phyloP scores from a whole-genome alignment of 2,888 invertebrate genomes.

The Epistrophe eligans region DNA sequence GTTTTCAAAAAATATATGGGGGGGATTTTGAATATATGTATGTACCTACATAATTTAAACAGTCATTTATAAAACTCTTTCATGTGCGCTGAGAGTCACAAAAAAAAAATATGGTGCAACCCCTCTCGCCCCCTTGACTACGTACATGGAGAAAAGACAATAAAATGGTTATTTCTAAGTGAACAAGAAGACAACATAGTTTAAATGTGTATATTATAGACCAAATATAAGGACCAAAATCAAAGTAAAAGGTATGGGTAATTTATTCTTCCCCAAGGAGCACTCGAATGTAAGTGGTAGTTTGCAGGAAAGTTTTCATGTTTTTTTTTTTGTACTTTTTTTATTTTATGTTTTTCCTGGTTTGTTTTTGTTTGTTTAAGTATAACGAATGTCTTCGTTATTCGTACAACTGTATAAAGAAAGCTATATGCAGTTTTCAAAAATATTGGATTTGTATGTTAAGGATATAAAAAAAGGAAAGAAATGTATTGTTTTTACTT shows the following conservation, averaged over 20 bases:
- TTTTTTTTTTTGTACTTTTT: neutral
- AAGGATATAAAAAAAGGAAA: neutral
- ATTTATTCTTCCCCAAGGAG: slow-evolving; percentile 72
- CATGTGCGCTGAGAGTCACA: too few relatives aligned
- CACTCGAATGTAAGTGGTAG: slow-evolving; percentile 68
- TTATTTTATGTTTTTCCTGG: slow-evolving; percentile 4
- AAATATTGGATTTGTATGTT: neutral
- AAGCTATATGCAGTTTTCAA: slow-evolving; percentile 40
- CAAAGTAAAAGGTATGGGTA: slow-evolving; percentile 35
- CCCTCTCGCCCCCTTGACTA: neutral
- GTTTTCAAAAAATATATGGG: too few relatives aligned
- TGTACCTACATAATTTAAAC: too few relatives aligned
- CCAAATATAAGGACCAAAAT: slow-evolving; percentile 23
- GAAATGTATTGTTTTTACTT: neutral
- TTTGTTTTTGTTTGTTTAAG: neutral
- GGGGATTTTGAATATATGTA: too few relatives aligned
- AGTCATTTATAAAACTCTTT: too few relatives aligned
- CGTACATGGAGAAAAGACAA: neutral
- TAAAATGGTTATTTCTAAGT: slow-evolving; percentile 4
- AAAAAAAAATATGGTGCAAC: neutral
- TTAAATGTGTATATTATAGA: slow-evolving; percentile 20
- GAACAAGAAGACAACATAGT: slow-evolving; percentile 26
- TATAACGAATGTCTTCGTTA: slow-evolving; percentile 15
- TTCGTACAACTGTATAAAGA: neutral
- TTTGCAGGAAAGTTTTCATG: slow-evolving; percentile 37